phyloP scores from a whole-genome alignment of 2,797 vertebrate species.

The Rachycentron canadum region DNA sequence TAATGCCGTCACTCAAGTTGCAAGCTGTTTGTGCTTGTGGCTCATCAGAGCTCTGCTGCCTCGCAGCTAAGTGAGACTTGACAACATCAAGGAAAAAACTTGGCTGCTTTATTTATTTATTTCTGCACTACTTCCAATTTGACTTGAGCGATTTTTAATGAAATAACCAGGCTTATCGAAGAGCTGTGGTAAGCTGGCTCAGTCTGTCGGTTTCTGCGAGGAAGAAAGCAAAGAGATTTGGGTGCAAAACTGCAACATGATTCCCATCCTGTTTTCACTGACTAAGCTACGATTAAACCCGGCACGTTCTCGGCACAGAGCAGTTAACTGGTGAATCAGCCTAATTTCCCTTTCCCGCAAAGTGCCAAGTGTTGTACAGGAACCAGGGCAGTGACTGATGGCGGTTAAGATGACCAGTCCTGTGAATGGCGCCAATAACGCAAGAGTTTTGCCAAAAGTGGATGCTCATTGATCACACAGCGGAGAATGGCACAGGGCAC shows the following conservation, averaged over 20 bases:
- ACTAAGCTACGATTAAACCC: slow-evolving; percentile 33
- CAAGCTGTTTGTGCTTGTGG: slow-evolving; percentile 68
- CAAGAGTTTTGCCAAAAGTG: background rate
- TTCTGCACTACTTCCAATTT: slow-evolving; percentile 36
- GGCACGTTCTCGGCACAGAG: background rate
- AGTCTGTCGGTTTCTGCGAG: background rate
- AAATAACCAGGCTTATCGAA: slow-evolving; percentile 10
- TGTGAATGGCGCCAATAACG: background rate
- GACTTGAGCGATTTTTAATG: slow-evolving; percentile 6
- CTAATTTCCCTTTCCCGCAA: background rate
- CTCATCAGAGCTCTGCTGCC: slow-evolving; percentile 66
- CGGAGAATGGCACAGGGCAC: background rate
- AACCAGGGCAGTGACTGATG: background rate
- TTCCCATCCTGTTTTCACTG: slow-evolving; percentile 14
- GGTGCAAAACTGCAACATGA: background rate
- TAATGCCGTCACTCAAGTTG: slow-evolving; percentile 74
- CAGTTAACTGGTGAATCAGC: slow-evolving; percentile 6
- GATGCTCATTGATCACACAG: background rate
- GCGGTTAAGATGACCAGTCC: background rate
- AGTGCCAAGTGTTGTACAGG: background rate
- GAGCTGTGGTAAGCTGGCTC: slow-evolving; percentile 29
- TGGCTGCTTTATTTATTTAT: slow-evolving; percentile 31
- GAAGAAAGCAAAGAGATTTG: slow-evolving; percentile 1
- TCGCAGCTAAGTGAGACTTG: slow-evolving; percentile 43
- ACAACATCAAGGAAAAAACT: slow-evolving; percentile 45